Conservation (phyloP, 92 coral and sea anemone genomes). For the Desmophyllum pertusum region DNA sequence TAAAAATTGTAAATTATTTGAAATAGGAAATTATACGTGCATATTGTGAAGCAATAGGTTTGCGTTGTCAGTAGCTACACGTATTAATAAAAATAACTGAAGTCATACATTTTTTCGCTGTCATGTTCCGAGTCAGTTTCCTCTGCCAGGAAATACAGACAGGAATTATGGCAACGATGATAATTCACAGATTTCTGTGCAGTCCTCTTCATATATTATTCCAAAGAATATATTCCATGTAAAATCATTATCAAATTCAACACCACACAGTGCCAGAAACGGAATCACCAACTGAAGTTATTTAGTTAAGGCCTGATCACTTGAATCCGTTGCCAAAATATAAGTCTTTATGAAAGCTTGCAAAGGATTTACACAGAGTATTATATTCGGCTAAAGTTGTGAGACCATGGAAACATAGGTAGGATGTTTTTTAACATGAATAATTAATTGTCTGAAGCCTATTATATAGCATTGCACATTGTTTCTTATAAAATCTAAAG, state of each 20-base stretch:
- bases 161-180: conserved; percentile 69
- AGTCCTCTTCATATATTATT: conserved; percentile 74
- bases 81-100: no score
- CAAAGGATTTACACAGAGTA: conserved; percentile 33
- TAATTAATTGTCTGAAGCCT: conserved; percentile 49
- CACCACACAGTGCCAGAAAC: not conserved
- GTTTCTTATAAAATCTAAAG: not conserved
- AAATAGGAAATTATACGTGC: no score
- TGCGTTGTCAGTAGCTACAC: no score
- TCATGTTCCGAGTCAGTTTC: conserved; percentile 69
- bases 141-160: conserved; percentile 76
- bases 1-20: not conserved
- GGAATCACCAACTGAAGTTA: not conserved
- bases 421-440: conserved; percentile 57
- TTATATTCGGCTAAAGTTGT: conserved; percentile 46
- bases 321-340: not conserved
- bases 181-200: conserved; percentile 46
- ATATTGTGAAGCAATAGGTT: no score
- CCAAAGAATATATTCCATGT: conserved; percentile 15
- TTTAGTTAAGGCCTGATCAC: not conserved
- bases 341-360: conserved; percentile 29
- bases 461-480: not conserved
- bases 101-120: conserved; percentile 54
- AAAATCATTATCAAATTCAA: conserved; percentile 19
- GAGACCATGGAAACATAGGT: conserved; percentile 84